Percentiles rank a stretch among this genome's conserved stretches.
These are phyloP conservation scores for Epirrhoe tristata DNA, from an alignment of 2,888 invertebrate species.

Conservation along the genomic window DNA sequence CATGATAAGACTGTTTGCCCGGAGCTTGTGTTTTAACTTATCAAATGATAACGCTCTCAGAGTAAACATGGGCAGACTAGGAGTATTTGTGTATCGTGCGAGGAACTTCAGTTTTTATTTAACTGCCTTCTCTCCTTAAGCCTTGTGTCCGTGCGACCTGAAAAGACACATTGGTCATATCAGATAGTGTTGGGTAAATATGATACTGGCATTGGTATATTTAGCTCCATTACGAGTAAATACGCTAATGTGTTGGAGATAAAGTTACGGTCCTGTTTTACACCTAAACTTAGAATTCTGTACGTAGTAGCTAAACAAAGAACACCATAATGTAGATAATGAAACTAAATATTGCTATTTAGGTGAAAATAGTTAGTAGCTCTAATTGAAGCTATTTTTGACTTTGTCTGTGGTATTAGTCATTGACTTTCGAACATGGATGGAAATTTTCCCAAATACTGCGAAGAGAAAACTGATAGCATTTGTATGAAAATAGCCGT, in stretches of 20 bases:
- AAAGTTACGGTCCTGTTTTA: slow-evolving; percentile 13
- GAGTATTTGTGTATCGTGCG: slow-evolving; percentile 80
- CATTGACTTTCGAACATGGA: slow-evolving; percentile 9
- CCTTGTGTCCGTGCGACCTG: slow-evolving; percentile 68
- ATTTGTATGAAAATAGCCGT: not conserved
- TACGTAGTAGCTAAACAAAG: not conserved
- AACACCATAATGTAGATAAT: not conserved
- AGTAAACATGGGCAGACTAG: slow-evolving; percentile 80
- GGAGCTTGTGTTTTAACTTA: slow-evolving; percentile 83
- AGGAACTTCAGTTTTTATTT: slow-evolving; percentile 73
- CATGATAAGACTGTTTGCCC: slow-evolving; percentile 82
- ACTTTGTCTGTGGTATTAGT: not conserved
- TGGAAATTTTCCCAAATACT: slow-evolving; percentile 16
- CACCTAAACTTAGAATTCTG: not conserved
- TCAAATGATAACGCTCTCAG: slow-evolving; percentile 80
- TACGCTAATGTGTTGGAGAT: slow-evolving; percentile 21
- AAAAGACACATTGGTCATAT: slow-evolving; percentile 64
- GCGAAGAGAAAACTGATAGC: slow-evolving; percentile 2
- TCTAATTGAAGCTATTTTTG: not conserved
- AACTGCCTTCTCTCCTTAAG: slow-evolving; percentile 62
- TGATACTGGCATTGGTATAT: slow-evolving; percentile 33
- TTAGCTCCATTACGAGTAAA: slow-evolving; percentile 21
- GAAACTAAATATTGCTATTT: not conserved
- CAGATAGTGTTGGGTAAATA: slow-evolving; percentile 54
- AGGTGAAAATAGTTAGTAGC: not conserved